Base-by-base conservation (phyloP, 2,888 invertebrate species). In the Apamea anceps region DNA sequence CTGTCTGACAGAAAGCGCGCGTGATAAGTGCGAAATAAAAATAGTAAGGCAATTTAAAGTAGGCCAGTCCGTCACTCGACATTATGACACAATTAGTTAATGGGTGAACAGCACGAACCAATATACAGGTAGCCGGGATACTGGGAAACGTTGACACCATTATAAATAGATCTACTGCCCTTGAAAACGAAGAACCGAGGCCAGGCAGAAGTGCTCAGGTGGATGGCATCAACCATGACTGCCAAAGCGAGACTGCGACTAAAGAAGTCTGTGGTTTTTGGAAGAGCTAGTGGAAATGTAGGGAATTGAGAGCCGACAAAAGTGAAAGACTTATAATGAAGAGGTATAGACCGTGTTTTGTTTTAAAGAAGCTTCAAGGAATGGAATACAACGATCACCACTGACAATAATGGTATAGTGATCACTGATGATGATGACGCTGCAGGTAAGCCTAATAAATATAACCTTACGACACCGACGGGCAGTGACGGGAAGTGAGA, bases 11-110 rank as follows among this genome's bases (percentile, higher is more conserved):
- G 48, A 81, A 79, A 78, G 18, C 68, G 60, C 65, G 79, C 80
- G 81, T 89, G 85, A 88, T 88, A 88, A 87, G 75, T 84, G 81
- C 80, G 75, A 87, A 88, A 87, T 84, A 85, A 86, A 89, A 91
- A 91, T 89, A 90, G 85, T 85, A 75, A 80, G 70, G 76, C 76
- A 75, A 75, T 89, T 90, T 88, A 84, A 89, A 91, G 81, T 86
- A 81, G 90, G 88, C 65, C 90, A 89, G 87, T 82, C 72, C 78
- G 87, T 90, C 92, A 88, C 78, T 90, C 89, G 85, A 82, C 92
- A 87, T 88, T 77, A 79, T 89, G 90, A 90, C 93, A 92, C 90
- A 90, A 92, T 94, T 92, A 89, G 86, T 85, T 91, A 90, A 89
- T 89, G 85, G 90, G 66, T 79, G 70, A 80, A 75, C 72, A 75